Evolutionary conservation across 2,113 vertebrate species (phyloP).

Genomic region (Galemys pyrenaicus): DNA sequence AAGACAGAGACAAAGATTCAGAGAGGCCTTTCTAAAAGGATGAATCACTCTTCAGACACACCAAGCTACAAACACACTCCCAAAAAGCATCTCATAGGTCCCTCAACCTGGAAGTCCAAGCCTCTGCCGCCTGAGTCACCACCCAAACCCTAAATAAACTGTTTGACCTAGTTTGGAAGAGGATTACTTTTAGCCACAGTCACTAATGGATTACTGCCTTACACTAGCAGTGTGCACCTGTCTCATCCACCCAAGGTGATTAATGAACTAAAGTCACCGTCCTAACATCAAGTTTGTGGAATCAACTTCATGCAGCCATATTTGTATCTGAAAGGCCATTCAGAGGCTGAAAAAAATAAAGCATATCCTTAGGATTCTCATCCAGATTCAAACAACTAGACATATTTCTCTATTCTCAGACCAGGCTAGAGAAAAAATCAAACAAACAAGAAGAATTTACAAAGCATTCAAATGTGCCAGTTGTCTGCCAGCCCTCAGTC

Average conservation of each 20-base stretch:
- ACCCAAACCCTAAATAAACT: conserved; percentile 15
- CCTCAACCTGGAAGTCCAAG: not conserved
- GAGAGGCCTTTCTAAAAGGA: not conserved
- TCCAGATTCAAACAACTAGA: not conserved
- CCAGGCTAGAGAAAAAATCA: not conserved
- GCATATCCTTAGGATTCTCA: not conserved
- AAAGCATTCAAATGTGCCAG: not conserved
- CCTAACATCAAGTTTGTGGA: not conserved
- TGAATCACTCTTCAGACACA: not conserved
- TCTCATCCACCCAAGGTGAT: not conserved
- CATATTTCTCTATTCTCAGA: not conserved
- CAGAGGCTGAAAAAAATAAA: not conserved
- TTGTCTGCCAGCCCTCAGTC: not conserved
- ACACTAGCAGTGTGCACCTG: not conserved
- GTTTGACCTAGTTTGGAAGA: conserved; percentile 54
- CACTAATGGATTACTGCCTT: not conserved
- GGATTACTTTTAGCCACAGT: not conserved
- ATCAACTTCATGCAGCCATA: not conserved
- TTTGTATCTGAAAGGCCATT: not conserved
- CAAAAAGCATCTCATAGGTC: not conserved
- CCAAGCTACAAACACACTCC: not conserved
- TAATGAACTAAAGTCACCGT: not conserved
- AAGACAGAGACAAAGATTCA: not conserved
- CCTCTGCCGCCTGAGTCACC: conserved; percentile 8
- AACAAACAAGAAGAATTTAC: not conserved